Evolutionary conservation across 2,113 vertebrate species (phyloP).

Genomic region (Puntigrus tetrazona): DNA sequence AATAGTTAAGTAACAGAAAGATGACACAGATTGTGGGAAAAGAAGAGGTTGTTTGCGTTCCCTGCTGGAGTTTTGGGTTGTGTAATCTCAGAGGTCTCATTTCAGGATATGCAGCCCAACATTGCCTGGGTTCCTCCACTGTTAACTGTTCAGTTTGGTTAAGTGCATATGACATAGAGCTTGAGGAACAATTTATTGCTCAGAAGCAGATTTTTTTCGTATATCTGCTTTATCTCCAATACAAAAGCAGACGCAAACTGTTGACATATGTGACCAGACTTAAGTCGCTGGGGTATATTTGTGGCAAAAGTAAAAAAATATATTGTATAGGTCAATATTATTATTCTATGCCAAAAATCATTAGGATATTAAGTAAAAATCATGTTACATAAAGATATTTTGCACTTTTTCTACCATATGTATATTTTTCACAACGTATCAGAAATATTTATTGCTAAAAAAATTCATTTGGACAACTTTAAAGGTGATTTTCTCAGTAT

Average conservation of each 20-base stretch:
- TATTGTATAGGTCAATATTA: too few relatives aligned
- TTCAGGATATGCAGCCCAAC: slow-evolving; percentile 42
- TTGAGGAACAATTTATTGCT: background rate
- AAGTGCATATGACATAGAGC: background rate
- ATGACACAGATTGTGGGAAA: slow-evolving; percentile 75
- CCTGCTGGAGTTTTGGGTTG: slow-evolving; percentile 56
- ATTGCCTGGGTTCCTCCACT: slow-evolving; percentile 20
- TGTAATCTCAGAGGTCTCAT: slow-evolving; percentile 54
- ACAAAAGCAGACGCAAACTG: background rate
- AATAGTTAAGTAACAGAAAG: slow-evolving; percentile 53
- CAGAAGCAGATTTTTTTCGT: background rate
- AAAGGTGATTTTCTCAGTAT: too few relatives aligned
- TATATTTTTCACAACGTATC: too few relatives aligned
- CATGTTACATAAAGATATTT: too few relatives aligned
- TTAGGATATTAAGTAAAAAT: too few relatives aligned
- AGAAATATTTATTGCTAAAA: too few relatives aligned
- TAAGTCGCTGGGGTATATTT: too few relatives aligned
- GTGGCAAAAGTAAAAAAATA: too few relatives aligned
- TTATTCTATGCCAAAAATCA: too few relatives aligned
- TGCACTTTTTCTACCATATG: too few relatives aligned
- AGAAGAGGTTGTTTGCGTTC: slow-evolving; percentile 75
- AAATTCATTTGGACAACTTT: too few relatives aligned
- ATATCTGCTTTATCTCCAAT: slow-evolving; percentile 16
- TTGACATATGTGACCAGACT: too few relatives aligned
- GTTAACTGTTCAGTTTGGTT: background rate